Evolutionary conservation across 2,113 vertebrate species (phyloP).

Genomic region (Caranx melampygus): DNA sequence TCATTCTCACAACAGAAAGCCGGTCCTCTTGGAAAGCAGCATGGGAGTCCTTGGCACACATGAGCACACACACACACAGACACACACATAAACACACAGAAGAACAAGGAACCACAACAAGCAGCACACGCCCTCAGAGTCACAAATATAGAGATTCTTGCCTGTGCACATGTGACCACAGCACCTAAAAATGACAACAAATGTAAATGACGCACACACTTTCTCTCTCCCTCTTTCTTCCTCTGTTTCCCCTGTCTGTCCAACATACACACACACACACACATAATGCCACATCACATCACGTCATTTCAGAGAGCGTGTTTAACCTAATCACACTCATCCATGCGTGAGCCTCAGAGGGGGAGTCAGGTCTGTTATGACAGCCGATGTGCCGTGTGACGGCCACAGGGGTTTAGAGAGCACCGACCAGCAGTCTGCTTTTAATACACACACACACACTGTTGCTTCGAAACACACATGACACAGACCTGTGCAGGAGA

Average conservation of each 20-base stretch:
- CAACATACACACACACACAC: conserved; percentile 17
- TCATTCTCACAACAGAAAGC: conserved; percentile 45
- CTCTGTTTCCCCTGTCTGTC: conserved; percentile 11
- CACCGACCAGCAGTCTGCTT: conserved; percentile 64
- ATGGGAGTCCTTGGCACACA: conserved; percentile 18
- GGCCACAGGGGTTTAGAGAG: conserved; percentile 65
- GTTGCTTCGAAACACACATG: conserved; percentile 32
- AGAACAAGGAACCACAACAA: background rate
- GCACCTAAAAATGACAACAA: conserved; percentile 31
- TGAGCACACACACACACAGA: background rate
- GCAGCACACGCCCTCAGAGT: conserved; percentile 23
- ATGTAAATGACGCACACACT: conserved; percentile 36
- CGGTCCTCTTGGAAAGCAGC: conserved; percentile 48
- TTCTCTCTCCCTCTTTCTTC: background rate
- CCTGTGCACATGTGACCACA: conserved; percentile 10
- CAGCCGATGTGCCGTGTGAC: conserved; percentile 73
- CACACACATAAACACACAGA: background rate
- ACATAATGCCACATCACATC: conserved; percentile 70
- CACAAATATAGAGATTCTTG: conserved; percentile 8
- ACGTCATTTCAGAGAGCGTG: conserved; percentile 70
- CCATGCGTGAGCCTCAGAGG: conserved; percentile 78
- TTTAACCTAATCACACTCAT: conserved; percentile 80
- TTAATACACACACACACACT: conserved; percentile 32
- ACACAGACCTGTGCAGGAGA: conserved; percentile 42
- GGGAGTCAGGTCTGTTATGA: conserved; percentile 77